Percentiles rank a stretch among this genome's conserved stretches.
These are phyloP conservation scores for Actinostola sp. DNA, from an alignment of 92 coral and sea anemone genomes.

Conservation along the genomic window DNA sequence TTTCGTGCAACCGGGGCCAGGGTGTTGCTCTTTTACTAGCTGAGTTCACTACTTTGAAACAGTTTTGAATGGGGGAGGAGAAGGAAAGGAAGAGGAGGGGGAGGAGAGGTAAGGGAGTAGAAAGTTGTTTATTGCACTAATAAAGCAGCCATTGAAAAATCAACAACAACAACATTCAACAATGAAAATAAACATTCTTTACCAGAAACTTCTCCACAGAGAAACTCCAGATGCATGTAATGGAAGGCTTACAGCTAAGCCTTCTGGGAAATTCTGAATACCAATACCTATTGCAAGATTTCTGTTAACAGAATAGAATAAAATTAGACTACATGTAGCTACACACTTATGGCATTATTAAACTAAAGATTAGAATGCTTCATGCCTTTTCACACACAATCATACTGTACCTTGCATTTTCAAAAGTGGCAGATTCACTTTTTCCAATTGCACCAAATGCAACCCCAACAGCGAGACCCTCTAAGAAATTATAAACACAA, in stretches of 20 bases:
- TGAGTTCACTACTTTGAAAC: no score
- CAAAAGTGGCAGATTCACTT: conserved; percentile 90
- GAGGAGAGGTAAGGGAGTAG: no score
- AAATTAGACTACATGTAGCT: neutral
- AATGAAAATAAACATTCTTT: neutral
- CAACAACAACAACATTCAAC: no score
- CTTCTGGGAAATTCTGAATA: conserved; percentile 98
- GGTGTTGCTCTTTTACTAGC: no score
- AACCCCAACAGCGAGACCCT: conserved; percentile 98
- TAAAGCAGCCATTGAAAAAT: no score
- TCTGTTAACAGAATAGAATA: conserved; percentile 31
- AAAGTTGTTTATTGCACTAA: no score
- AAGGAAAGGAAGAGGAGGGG: no score
- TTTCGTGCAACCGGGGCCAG: no score
- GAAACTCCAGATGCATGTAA: conserved; percentile 83
- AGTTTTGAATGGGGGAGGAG: no score
- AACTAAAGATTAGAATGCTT: neutral
- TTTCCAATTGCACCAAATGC: conserved; percentile 99
- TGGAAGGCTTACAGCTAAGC: conserved; percentile 94
- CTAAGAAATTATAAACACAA: conserved; percentile 33
- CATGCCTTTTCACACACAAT: no score
- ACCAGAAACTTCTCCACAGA: conserved; percentile 92
- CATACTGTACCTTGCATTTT: conserved; percentile 87
- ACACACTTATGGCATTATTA: no score
- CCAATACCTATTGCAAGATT: conserved; percentile 96